A percentile compares a stretch with the other conserved stretches of the same genome.
Conservation (phyloP, 2,888 invertebrate species). For the Oeneis ivallda region DNA sequence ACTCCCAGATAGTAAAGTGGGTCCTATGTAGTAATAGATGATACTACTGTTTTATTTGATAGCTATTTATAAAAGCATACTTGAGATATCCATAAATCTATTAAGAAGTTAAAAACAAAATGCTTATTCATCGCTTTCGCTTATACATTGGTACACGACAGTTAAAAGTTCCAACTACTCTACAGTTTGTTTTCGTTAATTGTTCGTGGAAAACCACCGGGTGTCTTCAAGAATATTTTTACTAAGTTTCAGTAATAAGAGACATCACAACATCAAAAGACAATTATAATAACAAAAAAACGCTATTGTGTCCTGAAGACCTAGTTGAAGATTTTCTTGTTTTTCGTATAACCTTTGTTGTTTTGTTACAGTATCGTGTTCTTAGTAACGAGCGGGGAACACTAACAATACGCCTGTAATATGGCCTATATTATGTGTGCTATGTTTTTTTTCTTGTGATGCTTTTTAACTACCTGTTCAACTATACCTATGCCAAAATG, state of each 20-base stretch:
- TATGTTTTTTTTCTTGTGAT: too few relatives aligned
- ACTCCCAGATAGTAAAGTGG: too few relatives aligned
- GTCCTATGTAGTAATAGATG: too few relatives aligned
- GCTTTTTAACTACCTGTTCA: too few relatives aligned
- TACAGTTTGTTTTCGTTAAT: constrained; percentile 63
- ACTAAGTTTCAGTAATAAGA: background rate
- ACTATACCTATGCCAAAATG: too few relatives aligned
- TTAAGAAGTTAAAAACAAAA: too few relatives aligned
- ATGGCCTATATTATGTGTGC: too few relatives aligned
- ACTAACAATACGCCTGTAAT: background rate
- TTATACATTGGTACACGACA: constrained; percentile 29
- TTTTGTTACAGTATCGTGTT: too few relatives aligned
- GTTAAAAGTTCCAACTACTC: constrained; percentile 50
- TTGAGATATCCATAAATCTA: too few relatives aligned
- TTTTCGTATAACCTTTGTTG: too few relatives aligned
- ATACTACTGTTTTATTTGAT: background rate
- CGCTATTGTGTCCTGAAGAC: background rate
- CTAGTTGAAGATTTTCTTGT: too few relatives aligned
- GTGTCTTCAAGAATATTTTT: constrained; percentile 1
- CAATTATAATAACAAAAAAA: background rate
- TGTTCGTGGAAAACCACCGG: constrained; percentile 42
- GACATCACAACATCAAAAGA: background rate
- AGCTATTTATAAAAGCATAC: background rate
- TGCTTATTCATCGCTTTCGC: constrained; percentile 25
- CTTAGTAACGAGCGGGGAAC: background rate